These are phyloP conservation scores for Zoroaster sp. DNA, from an alignment of 53 echinoderm and acorn worm species.

Conservation along the genomic window DNA sequence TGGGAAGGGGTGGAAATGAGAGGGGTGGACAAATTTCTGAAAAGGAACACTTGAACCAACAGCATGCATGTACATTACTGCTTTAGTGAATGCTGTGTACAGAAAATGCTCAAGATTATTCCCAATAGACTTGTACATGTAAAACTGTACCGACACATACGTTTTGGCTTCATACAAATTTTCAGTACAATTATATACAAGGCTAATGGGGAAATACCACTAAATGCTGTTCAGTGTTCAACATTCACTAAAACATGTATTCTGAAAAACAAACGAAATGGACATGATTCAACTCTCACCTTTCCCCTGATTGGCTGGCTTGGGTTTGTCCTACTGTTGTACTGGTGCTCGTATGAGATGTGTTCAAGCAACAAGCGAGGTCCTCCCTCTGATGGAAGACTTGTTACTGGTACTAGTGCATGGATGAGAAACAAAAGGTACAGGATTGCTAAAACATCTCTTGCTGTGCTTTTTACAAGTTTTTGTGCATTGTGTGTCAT, in stretches of 20 bases:
- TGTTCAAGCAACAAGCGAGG: conserved; percentile 87
- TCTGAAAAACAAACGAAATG: neutral
- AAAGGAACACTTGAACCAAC: neutral
- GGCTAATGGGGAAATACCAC: neutral
- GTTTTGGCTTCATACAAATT: neutral
- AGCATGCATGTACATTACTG: neutral
- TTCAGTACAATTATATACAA: no score
- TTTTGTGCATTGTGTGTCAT: no score
- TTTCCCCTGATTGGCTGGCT: conserved; percentile 84
- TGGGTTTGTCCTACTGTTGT: conserved; percentile 72
- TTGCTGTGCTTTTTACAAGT: no score
- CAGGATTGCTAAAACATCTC: no score
- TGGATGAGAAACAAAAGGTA: no score
- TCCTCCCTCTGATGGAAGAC: conserved; percentile 73
- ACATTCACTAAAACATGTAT: neutral
- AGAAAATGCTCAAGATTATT: neutral
- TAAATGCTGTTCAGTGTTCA: neutral
- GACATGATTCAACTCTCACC: conserved; percentile 43
- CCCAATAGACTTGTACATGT: neutral
- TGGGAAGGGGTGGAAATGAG: neutral
- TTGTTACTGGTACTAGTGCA: conserved; percentile 86
- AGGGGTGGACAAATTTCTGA: neutral
- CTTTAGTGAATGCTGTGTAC: neutral
- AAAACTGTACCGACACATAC: neutral
- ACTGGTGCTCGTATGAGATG: conserved; percentile 89